phyloP scores from a whole-genome alignment of 2,113 vertebrate genomes.

The Gallinago undulata region DNA sequence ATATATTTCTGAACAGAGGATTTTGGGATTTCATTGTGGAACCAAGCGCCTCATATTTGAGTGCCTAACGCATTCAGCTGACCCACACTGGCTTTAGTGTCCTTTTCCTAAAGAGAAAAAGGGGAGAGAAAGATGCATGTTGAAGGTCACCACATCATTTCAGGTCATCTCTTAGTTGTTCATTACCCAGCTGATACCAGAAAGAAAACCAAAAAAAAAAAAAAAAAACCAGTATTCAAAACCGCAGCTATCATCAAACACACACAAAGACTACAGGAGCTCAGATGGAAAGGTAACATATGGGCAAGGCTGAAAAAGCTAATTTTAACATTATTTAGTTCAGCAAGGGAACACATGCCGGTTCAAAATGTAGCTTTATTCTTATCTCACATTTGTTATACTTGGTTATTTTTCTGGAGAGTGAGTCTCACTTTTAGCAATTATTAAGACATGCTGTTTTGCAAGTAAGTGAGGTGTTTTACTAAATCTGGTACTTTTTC shows the following conservation, averaged over 20 bases:
- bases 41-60: background rate
- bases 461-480: background rate
- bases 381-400: constrained; percentile 47
- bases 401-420: constrained; percentile 50
- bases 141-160: background rate
- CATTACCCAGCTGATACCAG: background rate
- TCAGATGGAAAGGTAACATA: constrained; percentile 62
- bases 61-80: background rate
- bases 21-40: background rate
- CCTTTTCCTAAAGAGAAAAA: background rate
- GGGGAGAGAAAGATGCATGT: background rate
- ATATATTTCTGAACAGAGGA: background rate
- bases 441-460: constrained; percentile 34
- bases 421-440: constrained; percentile 10
- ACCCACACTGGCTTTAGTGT: background rate
- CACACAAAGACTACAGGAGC: constrained; percentile 10
- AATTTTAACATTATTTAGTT: constrained; percentile 58
- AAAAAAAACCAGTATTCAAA: background rate
- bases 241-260: background rate
- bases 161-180: background rate
- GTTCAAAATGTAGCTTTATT: constrained; percentile 55
- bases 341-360: constrained; percentile 49
- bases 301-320: constrained; percentile 49
- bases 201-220: background rate
- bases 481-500: constrained; percentile 14